phyloP scores from a whole-genome alignment of 2,797 vertebrate species.

The Alosa sapidissima region DNA sequence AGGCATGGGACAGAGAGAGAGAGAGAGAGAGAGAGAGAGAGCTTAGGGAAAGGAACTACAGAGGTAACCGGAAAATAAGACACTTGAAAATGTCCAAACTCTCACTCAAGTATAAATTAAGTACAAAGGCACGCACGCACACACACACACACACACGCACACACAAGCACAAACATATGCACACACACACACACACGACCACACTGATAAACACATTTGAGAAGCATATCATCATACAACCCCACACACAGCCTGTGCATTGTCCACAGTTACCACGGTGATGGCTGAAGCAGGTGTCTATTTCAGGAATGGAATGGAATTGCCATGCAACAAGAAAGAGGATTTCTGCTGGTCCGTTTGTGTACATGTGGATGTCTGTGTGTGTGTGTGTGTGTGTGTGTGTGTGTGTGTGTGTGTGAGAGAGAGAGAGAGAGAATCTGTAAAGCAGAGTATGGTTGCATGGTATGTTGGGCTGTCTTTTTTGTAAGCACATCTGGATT shows the following conservation, averaged over 20 bases:
- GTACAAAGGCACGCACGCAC: too few species aligned
- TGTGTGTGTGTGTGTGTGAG: too few species aligned
- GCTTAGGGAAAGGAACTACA: background rate
- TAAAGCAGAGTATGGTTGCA: background rate
- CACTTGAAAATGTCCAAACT: too few species aligned
- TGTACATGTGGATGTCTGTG: too few species aligned
- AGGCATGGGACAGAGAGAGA: too few species aligned
- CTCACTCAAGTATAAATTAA: too few species aligned
- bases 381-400: too few species aligned
- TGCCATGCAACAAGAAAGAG: background rate
- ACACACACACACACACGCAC: background rate
- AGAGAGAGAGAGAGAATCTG: too few species aligned
- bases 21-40: too few species aligned
- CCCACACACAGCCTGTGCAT: background rate
- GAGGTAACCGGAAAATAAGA: background rate
- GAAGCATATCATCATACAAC: background rate
- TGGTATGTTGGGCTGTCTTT: background rate
- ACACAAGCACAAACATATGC: too few species aligned
- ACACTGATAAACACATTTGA: background rate
- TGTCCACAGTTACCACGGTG: background rate
- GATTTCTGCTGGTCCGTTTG: background rate
- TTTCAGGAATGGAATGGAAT: background rate
- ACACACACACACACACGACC: background rate
- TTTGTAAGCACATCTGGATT: background rate
- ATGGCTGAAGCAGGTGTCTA: background rate